phyloP scores from a whole-genome alignment of 2,888 invertebrate genomes.

The Adelognathus sp. region DNA sequence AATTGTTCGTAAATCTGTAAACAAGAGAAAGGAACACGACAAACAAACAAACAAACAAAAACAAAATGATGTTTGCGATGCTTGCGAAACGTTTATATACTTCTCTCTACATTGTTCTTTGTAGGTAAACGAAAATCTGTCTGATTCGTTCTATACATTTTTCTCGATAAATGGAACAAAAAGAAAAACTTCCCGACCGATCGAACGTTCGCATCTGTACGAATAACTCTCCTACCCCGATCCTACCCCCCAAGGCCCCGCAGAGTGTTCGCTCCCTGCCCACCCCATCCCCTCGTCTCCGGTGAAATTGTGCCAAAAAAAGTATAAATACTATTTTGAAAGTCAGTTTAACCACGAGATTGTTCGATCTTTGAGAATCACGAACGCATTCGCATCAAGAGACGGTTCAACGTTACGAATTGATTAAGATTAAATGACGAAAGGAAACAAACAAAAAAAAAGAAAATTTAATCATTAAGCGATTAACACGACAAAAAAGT shows the following conservation, averaged over 20 bases:
- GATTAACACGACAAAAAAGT: slow-evolving; percentile 53
- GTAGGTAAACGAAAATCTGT: slow-evolving; percentile 28
- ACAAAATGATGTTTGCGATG: slow-evolving; percentile 17
- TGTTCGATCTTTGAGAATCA: slow-evolving; percentile 51
- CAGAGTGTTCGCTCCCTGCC: not conserved
- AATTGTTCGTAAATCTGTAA: slow-evolving; percentile 42
- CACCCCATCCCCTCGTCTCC: slow-evolving; percentile 47
- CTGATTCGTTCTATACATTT: slow-evolving; percentile 26
- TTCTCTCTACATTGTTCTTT: slow-evolving; percentile 24
- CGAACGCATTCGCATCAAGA: slow-evolving; percentile 41
- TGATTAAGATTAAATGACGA: slow-evolving; percentile 66
- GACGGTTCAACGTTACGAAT: slow-evolving; percentile 65
- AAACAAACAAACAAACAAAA: not conserved
- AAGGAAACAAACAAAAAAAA: too few species aligned
- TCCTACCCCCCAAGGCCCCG: not conserved
- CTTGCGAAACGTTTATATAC: slow-evolving; percentile 10
- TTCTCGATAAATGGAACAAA: not conserved
- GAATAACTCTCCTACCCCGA: not conserved
- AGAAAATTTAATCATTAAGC: slow-evolving; percentile 53
- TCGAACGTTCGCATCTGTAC: slow-evolving; percentile 42
- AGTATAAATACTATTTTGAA: slow-evolving; percentile 61
- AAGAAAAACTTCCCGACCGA: not conserved
- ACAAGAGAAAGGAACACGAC: not conserved
- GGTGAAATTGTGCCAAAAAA: slow-evolving; percentile 61
- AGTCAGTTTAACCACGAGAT: slow-evolving; percentile 57